Base-by-base conservation (phyloP, 2,797 vertebrate genomes). In the Thaleichthys pacificus region DNA sequence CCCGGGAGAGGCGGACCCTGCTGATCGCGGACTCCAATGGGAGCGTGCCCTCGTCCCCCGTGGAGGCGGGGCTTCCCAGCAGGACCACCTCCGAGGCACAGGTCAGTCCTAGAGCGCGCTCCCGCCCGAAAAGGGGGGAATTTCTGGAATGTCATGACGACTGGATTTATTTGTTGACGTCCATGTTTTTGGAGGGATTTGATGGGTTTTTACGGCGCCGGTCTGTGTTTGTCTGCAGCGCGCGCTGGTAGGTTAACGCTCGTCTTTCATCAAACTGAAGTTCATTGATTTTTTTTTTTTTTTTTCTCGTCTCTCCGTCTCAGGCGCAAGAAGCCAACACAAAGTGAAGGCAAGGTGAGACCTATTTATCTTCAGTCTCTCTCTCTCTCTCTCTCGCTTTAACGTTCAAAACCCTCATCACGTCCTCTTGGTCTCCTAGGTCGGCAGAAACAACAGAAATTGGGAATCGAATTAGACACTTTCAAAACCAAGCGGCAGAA, bases 1-100 rank as follows among this genome's bases (percentile, higher is more conserved):
- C 69, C 86, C 93, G 86, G 61, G 95, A 97, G 22, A 86, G 94
- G 78, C 93, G 94, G 61, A 93, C 92, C 26, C 80, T 98, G 85
- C 87, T 96, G 68, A 78, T 89, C 42, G 63, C 82, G 0, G 92
- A 92, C 68, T 76, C 93, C 71, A 96, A 95, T 0, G 93, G 95
- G 0, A 95, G 94, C 0, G 78, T 85, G 47, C 91, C 93, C 0
- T 14, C 86, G 0, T 91, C 92, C 0, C 93, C 96, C 0, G 81
- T 28, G 0, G 93, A 87, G 24, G 5, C 1, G n/a, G 84, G 84
- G 66, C 80, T 68, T 32, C 62, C 82, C 0, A 91, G 87, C 73
- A 90, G 77, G 54, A 91, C 87, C 0, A 74, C 64, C 38, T 91
- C 91, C 0, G 90, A 95, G 73, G 91, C 89, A 84, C 92, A 93